A percentile compares a stretch with the other conserved stretches of the same genome.
These are phyloP conservation scores for Bathynomus jamesi DNA, from an alignment of 1,140 invertebrate genomes.

Conservation along the genomic window DNA sequence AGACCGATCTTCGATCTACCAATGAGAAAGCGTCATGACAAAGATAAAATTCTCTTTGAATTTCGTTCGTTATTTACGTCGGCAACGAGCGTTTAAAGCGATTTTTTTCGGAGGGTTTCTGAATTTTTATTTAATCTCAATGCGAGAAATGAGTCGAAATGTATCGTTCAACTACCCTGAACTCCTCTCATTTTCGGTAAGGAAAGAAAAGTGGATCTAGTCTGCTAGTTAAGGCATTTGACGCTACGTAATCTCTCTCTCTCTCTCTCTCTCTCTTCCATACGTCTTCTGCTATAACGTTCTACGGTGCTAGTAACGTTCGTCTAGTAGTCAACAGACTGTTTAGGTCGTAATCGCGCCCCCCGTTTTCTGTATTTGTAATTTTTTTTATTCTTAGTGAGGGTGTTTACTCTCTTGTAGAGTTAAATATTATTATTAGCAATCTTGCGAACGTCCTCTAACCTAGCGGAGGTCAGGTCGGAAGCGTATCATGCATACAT, in stretches of 20 bases:
- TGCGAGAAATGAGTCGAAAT: background rate
- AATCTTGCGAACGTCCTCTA: no score
- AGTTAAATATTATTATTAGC: no score
- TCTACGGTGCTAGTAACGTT: no score
- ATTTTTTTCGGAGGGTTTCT: background rate
- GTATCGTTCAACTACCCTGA: background rate
- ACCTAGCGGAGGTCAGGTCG: no score
- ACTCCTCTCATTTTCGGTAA: background rate
- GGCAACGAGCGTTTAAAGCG: background rate
- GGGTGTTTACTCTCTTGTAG: no score
- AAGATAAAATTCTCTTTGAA: background rate
- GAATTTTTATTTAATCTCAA: background rate
- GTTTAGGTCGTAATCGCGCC: no score
- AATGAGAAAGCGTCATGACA: background rate
- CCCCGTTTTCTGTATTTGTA: no score
- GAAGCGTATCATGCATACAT: background rate
- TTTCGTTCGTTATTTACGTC: background rate
- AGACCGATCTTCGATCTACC: background rate
- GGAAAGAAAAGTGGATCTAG: background rate
- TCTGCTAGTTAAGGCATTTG: slow-evolving; percentile 1
- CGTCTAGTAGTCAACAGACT: no score
- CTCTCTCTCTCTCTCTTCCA: background rate
- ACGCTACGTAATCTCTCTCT: background rate
- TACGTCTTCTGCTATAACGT: no score
- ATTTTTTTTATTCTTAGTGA: no score